phyloP scores from a whole-genome alignment of 2,113 vertebrate genomes.

The Orthonyx spaldingii region DNA sequence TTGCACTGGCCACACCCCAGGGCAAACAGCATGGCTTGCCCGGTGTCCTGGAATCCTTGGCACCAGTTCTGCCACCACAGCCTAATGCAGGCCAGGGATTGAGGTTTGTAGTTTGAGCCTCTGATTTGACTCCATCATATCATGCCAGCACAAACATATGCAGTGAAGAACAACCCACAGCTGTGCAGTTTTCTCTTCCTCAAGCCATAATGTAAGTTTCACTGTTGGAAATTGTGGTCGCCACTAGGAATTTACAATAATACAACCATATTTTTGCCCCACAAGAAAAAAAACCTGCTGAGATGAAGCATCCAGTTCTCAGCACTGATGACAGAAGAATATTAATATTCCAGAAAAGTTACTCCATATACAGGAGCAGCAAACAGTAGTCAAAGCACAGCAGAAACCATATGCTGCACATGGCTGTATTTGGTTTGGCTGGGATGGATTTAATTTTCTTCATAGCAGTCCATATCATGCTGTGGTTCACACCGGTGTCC shows the following conservation, averaged over 20 bases:
- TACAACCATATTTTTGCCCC: neutral
- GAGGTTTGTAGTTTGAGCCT: neutral
- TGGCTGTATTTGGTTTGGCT: neutral
- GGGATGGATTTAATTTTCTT: neutral
- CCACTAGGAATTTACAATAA: neutral
- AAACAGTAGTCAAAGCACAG: neutral
- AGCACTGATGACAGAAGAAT: neutral
- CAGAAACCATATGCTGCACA: neutral
- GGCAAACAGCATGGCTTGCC: neutral
- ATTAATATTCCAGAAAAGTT: neutral
- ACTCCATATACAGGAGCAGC: neutral
- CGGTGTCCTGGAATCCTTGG: neutral
- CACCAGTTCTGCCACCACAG: neutral
- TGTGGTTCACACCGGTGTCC: neutral
- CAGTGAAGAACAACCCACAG: neutral
- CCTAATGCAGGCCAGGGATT: neutral
- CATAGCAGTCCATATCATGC: neutral
- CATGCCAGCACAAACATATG: neutral
- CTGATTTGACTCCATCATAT: neutral
- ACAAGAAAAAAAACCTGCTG: neutral
- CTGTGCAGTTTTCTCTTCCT: neutral
- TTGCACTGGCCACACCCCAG: neutral
- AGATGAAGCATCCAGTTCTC: neutral
- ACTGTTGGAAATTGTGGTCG: neutral
- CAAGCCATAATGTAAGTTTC: neutral